Percentiles rank a stretch among this genome's conserved stretches.
Conservation (phyloP, 2,797 vertebrate species). For the Sciurus carolinensis region DNA sequence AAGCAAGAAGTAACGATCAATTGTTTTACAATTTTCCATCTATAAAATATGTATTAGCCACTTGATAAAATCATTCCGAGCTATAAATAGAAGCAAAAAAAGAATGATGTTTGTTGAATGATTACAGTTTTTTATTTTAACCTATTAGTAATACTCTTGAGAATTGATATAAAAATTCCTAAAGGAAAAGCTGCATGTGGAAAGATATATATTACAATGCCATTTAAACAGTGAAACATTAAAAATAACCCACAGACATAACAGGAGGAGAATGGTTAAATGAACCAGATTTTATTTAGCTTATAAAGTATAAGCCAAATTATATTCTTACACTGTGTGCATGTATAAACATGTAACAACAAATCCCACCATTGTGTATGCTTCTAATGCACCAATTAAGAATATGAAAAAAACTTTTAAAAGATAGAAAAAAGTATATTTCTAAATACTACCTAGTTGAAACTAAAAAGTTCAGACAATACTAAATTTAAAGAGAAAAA, state of each 20-base stretch:
- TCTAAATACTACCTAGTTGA: slow-evolving; percentile 51
- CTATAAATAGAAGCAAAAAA: slow-evolving; percentile 40
- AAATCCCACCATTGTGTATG: no score
- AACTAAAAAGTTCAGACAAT: slow-evolving; percentile 41
- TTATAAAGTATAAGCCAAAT: slow-evolving; percentile 25
- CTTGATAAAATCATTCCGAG: slow-evolving; percentile 29
- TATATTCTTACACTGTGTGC: no score
- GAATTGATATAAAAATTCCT: background rate
- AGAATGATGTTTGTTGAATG: background rate
- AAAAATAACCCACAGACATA: slow-evolving; percentile 67
- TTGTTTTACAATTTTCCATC: slow-evolving; percentile 26
- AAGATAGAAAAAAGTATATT: background rate
- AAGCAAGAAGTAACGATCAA: background rate
- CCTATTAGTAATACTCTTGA: background rate
- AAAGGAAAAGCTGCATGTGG: background rate
- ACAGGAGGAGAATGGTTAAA: slow-evolving; percentile 22
- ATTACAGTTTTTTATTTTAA: slow-evolving; percentile 34
- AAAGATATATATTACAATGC: slow-evolving; percentile 45
- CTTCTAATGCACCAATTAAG: no score
- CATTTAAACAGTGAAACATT: background rate
- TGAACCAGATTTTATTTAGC: slow-evolving; percentile 57
- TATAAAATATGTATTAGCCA: slow-evolving; percentile 35
- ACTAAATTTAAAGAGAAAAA: slow-evolving; percentile 39
- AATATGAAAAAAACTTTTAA: no score
- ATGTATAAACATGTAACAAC: no score